Evolutionary conservation across 2,113 vertebrate genomes (phyloP).

Genomic region (Ramphastos sulfuratus): DNA sequence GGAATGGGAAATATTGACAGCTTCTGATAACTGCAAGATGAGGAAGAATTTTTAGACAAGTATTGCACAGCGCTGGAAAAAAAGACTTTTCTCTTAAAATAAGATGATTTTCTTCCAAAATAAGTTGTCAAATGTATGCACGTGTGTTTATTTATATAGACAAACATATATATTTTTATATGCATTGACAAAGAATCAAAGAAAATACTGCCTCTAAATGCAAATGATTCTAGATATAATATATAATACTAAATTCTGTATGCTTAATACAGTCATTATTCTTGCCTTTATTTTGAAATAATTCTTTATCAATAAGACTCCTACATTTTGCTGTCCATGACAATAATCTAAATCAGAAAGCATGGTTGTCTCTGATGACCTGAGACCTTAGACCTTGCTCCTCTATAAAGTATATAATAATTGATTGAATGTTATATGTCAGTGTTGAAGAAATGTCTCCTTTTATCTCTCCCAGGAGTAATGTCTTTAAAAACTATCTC

Average conservation of each 20-base stretch:
- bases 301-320: background rate
- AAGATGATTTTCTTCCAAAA: background rate
- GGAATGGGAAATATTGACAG: background rate
- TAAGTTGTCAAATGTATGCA: rapidly evolving
- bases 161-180: too few species aligned
- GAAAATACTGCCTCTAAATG: background rate
- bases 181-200: background rate
- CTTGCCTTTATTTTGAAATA: background rate
- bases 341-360: background rate
- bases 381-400: background rate
- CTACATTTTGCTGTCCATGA: background rate
- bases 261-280: background rate
- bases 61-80: background rate
- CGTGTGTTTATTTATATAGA: background rate
- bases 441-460: background rate
- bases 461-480: background rate
- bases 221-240: background rate
- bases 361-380: background rate
- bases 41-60: background rate
- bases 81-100: background rate
- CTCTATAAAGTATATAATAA: background rate
- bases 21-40: background rate
- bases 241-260: background rate
- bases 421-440: background rate
- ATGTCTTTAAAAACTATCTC: background rate